Percentiles rank a stretch among this genome's conserved stretches.
Conservation (phyloP, 1,140 invertebrate species). For the Papilio aristodemus region DNA sequence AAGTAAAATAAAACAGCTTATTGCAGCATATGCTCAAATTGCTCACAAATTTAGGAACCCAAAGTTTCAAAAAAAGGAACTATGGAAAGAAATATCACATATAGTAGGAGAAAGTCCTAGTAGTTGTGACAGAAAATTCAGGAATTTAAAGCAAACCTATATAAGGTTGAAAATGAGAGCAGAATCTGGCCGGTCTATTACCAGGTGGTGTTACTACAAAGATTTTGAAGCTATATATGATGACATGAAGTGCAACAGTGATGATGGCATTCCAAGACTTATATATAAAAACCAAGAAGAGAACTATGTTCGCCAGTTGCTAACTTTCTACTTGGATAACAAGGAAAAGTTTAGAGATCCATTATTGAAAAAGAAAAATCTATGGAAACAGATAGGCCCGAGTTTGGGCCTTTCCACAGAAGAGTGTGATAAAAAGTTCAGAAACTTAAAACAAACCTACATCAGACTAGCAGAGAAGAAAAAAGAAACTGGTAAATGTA, state of each 20-base stretch:
- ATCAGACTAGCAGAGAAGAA: constrained; percentile 62
- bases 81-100: constrained; percentile 69
- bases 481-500: constrained; percentile 52
- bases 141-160: constrained; percentile 74
- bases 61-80: constrained; percentile 68
- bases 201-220: constrained; percentile 71
- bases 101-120: constrained; percentile 57
- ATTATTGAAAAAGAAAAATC: constrained; percentile 58
- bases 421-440: constrained; percentile 72
- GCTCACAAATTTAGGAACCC: constrained; percentile 67
- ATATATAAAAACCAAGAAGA: constrained; percentile 48
- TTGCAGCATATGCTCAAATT: constrained; percentile 63
- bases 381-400: constrained; percentile 61
- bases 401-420: constrained; percentile 59
- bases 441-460: constrained; percentile 74
- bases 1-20: constrained; percentile 59
- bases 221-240: constrained; percentile 69
- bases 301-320: constrained; percentile 60
- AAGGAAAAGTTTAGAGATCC: constrained; percentile 66
- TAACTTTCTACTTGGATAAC: constrained; percentile 66
- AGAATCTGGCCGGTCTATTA: constrained; percentile 51
- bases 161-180: constrained; percentile 61
- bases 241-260: constrained; percentile 36
- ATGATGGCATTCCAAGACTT: constrained; percentile 38
- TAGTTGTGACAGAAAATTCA: constrained; percentile 70